Conservation (phyloP, 2,113 vertebrate genomes). For the Tetrao urogallus region DNA sequence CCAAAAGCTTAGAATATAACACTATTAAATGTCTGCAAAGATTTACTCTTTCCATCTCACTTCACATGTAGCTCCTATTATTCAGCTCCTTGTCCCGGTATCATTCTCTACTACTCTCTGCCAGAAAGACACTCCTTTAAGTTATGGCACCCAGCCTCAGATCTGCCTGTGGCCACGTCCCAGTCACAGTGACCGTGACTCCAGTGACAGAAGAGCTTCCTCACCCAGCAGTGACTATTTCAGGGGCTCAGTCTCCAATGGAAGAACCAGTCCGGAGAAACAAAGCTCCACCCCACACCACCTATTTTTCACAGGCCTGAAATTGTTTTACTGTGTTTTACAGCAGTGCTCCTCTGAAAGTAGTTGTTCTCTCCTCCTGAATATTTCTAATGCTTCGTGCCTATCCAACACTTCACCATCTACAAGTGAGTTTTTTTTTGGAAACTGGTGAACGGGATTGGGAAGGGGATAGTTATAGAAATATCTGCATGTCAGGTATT, state of each 20-base stretch:
- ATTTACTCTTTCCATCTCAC: slow-evolving; percentile 73
- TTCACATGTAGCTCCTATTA: slow-evolving; percentile 47
- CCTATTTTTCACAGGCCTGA: neutral
- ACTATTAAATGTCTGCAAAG: slow-evolving; percentile 62
- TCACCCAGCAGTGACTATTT: neutral
- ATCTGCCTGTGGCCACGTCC: neutral
- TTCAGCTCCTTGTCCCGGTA: slow-evolving; percentile 29
- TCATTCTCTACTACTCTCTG: neutral
- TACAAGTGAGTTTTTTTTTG: neutral
- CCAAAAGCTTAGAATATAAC: slow-evolving; percentile 75
- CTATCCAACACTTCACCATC: neutral
- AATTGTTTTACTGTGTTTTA: neutral
- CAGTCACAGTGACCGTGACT: neutral
- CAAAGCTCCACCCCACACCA: neutral
- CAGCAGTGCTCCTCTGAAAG: neutral
- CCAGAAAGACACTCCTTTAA: neutral
- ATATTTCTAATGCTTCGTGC: neutral
- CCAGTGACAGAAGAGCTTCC: neutral
- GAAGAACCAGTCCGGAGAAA: neutral
- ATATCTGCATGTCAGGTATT: neutral
- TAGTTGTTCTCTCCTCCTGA: neutral
- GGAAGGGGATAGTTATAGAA: slow-evolving; percentile 17
- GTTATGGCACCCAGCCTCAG: neutral
- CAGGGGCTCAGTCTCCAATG: neutral
- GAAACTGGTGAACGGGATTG: neutral